These are phyloP conservation scores for Macrophya annulata DNA, from an alignment of 2,888 invertebrate genomes.

Conservation along the genomic window DNA sequence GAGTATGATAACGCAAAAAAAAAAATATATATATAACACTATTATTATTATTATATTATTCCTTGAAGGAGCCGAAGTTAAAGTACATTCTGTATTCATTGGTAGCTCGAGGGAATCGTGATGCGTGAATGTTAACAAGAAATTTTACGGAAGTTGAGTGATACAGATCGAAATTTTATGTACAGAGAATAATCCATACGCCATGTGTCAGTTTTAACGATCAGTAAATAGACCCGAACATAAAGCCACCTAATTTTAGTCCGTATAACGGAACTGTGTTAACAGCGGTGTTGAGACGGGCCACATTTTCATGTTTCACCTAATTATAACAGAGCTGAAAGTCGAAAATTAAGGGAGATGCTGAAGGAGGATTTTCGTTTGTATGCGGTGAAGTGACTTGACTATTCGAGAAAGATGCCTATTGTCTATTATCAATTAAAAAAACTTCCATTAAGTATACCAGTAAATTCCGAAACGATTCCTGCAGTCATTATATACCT, in stretches of 20 bases:
- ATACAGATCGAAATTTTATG: not conserved
- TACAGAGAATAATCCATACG: not conserved
- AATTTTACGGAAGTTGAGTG: not conserved
- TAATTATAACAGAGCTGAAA: conserved; percentile 2
- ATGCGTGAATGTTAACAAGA: not conserved
- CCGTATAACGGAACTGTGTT: not conserved
- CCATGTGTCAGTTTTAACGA: not conserved
- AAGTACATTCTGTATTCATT: not conserved
- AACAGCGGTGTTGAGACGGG: not conserved
- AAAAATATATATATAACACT: not conserved
- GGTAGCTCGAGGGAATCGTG: not conserved
- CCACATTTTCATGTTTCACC: conserved; percentile 11
- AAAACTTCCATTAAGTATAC: not conserved
- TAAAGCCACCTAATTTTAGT: conserved; percentile 30
- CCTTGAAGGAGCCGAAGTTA: not conserved
- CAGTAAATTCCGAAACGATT: not conserved
- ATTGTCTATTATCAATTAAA: not conserved
- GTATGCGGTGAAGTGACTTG: not conserved
- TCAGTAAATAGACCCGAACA: not conserved
- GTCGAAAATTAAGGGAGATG: not conserved
- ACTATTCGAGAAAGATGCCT: not conserved
- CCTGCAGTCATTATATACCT: not conserved
- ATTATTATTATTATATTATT: not conserved
- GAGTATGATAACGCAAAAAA: not conserved
- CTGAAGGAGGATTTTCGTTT: not conserved